Evolutionary conservation across 2,888 invertebrate genomes (phyloP), one percentile per base, ranked within the genome.

Genomic region (Antitype chi): DNA sequence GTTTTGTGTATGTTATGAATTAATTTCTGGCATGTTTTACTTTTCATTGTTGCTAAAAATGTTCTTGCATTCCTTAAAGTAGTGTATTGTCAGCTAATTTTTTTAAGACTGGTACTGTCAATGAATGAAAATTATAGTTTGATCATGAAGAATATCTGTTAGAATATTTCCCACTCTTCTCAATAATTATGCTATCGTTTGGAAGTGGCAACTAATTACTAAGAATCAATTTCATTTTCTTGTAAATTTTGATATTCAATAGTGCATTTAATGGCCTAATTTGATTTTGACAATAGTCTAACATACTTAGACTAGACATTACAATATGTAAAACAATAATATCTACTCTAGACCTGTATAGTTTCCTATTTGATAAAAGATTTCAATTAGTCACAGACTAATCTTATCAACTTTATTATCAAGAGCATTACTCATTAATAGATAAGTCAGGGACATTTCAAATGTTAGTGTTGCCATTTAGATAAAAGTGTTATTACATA

Each of bases 371-470:
- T 13, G 23, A 49, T 64, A 76, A 74, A 76, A 64, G 6, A 74
- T 77, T 76, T 66, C 25, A 77, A 57, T 78, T 80, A 87, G 66
- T 87, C 85, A 85, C 66, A 66, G 17, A 57, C 38, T 53, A 78
- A 86, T 86, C 80, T 85, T 78, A 85, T 85, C 85, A 78, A 79
- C 28, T n/a, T 64, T 77, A 60, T 47, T 85, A 85, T 87, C 77
- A 78, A 75, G 63, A 66, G 70, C 13, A 57, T 80, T 74, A 70
- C 60, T 86, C 76, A 76, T 79, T 68, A 70, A 28, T 15, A 79
- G 74, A 85, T 85, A 85, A 74, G 63, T 68, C 47, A 17, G 38
- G n/a, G 70, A 67, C 20, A 38, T 71, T 75, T 53, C 15, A 72
- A 74, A 63, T 55, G 52, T 62, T 74, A 71, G 66, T 76, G 25